Evolutionary conservation across 2,113 vertebrate genomes (phyloP).

Genomic region (Scortum barcoo): DNA sequence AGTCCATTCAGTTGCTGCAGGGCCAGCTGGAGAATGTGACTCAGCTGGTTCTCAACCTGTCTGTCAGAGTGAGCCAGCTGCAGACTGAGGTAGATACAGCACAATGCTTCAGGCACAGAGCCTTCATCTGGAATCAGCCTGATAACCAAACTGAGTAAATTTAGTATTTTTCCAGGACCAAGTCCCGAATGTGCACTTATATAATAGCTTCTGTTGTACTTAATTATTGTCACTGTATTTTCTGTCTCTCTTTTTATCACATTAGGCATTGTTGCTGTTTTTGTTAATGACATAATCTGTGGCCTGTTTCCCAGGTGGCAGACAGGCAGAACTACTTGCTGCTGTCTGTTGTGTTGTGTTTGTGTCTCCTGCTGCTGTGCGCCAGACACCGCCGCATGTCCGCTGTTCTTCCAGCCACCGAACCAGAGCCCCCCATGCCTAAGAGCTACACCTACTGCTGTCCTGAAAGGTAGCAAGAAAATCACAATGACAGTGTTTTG

Average conservation of each 20-base stretch:
- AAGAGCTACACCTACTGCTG: conserved; percentile 90
- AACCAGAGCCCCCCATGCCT: conserved; percentile 83
- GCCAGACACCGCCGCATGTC: conserved; percentile 85
- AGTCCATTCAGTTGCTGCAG: conserved; percentile 94
- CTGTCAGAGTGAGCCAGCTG: conserved; percentile 87
- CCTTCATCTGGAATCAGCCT: conserved; percentile 25
- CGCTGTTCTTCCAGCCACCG: conserved; percentile 74
- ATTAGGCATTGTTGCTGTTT: background rate
- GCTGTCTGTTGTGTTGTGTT: conserved; percentile 88
- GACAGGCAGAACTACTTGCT: conserved; percentile 93
- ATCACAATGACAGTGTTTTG: accelerated
- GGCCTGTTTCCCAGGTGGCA: conserved; percentile 83
- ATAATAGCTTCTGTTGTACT: background rate
- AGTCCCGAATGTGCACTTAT: background rate
- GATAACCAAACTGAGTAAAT: conserved; percentile 17
- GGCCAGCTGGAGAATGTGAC: conserved; percentile 94
- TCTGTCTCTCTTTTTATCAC: background rate
- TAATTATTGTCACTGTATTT: conserved; percentile 1
- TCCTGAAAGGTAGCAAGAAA: conserved; percentile 87
- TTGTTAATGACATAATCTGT: background rate
- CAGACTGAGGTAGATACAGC: conserved; percentile 91
- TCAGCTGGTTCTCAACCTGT: conserved; percentile 91
- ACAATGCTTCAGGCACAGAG: conserved; percentile 1
- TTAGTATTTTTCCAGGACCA: background rate
- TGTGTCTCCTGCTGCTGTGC: conserved; percentile 89